phyloP scores from a whole-genome alignment of 2,888 invertebrate species.

The Argyresthia albistria region DNA sequence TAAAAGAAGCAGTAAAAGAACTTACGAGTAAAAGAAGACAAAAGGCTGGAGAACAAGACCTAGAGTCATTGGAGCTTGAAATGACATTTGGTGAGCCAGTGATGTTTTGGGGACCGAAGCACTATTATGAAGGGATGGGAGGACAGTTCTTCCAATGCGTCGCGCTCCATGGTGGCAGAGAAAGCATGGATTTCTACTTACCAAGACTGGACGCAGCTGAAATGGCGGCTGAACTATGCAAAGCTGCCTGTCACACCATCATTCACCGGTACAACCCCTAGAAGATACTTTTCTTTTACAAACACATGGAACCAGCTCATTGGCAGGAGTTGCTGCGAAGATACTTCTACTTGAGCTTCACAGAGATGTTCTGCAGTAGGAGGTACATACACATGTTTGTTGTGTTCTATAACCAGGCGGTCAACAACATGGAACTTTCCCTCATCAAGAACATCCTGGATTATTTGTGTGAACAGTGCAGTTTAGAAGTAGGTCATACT shows the following conservation, averaged over 20 bases:
- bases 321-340: background rate
- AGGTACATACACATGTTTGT: constrained; percentile 1
- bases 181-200: background rate
- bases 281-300: background rate
- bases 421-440: background rate
- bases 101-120: background rate
- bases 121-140: background rate
- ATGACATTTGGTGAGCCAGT: background rate
- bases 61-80: background rate
- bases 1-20: background rate
- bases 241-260: background rate
- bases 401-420: background rate
- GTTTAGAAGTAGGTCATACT: background rate
- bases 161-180: background rate
- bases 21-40: background rate
- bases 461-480: background rate
- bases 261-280: background rate
- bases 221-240: background rate
- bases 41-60: background rate
- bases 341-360: background rate
- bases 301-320: background rate
- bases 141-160: background rate
- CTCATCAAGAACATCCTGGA: background rate
- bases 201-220: background rate
- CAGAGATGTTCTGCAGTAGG: background rate